These are phyloP conservation scores for Ameiurus melas DNA, from an alignment of 2,113 vertebrate genomes.

Conservation along the genomic window DNA sequence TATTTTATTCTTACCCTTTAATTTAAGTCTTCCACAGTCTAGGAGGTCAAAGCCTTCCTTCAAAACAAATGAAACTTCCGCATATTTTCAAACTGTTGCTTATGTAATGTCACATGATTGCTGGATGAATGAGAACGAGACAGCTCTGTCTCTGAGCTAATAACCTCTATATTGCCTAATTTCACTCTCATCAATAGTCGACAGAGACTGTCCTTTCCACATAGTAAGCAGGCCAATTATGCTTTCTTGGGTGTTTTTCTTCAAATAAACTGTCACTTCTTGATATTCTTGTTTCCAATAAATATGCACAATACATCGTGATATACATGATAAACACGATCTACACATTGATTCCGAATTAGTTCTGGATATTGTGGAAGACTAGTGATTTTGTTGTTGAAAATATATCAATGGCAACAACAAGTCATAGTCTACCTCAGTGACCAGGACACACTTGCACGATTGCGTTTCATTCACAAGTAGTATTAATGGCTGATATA, in stretches of 20 bases:
- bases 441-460: conserved; percentile 41
- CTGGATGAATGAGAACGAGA: not conserved
- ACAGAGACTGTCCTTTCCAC: not conserved
- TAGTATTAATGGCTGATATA: not conserved
- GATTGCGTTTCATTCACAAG: not conserved
- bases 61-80: not conserved
- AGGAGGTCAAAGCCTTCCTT: not conserved
- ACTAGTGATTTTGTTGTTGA: conserved; percentile 72
- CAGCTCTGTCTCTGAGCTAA: not conserved
- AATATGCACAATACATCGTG: not conserved
- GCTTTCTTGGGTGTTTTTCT: not conserved
- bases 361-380: conserved; percentile 63
- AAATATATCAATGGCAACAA: conserved; percentile 57
- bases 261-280: not conserved
- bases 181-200: not conserved
- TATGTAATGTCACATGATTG: not conserved
- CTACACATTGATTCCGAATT: not conserved
- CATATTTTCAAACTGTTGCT: not conserved
- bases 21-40: not conserved
- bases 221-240: not conserved
- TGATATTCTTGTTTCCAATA: not conserved
- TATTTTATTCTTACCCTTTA: not conserved
- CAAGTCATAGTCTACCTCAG: conserved; percentile 69
- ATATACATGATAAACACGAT: not conserved
- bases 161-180: not conserved